phyloP scores from a whole-genome alignment of 2,113 vertebrate genomes.

The Sterna hirundo region DNA sequence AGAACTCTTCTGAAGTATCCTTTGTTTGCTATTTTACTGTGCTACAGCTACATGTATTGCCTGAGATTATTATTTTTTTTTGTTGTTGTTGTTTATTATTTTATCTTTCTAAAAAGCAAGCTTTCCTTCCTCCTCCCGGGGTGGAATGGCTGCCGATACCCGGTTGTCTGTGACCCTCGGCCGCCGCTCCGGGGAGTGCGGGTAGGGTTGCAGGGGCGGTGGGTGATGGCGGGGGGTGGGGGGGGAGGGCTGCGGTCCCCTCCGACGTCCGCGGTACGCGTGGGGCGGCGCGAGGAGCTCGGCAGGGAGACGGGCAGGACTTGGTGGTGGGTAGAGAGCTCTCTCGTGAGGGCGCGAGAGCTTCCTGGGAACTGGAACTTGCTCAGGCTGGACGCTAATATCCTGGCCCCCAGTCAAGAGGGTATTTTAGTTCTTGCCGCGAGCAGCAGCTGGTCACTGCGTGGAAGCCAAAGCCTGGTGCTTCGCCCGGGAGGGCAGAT shows the following conservation, averaged over 20 bases:
- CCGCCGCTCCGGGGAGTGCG: not conserved
- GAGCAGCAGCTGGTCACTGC: conserved; percentile 11
- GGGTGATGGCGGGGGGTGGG: not conserved
- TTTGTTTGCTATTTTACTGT: not conserved
- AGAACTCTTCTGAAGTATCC: not conserved
- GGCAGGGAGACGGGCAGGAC: not conserved
- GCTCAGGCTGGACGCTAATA: not conserved
- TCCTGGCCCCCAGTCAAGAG: not conserved
- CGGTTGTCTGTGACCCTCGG: not conserved
- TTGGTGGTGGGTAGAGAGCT: not conserved
- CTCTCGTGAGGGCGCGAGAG: not conserved
- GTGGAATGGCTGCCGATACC: not conserved
- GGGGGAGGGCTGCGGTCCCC: not conserved
- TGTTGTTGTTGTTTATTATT: conserved; percentile 14
- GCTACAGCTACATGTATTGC: not conserved
- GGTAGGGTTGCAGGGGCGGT: not conserved
- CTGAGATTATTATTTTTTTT: not conserved
- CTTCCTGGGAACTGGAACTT: not conserved
- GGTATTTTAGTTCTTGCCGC: not conserved
- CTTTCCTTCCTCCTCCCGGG: not conserved
- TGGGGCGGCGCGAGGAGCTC: not conserved
- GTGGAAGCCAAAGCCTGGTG: not conserved
- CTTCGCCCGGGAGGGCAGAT: fast-evolving
- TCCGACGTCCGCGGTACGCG: not conserved
- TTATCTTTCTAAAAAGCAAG: not conserved